A percentile compares a stretch with the other conserved stretches of the same genome.
Conservation (phyloP, 1,140 invertebrate genomes). For the Bombus terrestris region DNA sequence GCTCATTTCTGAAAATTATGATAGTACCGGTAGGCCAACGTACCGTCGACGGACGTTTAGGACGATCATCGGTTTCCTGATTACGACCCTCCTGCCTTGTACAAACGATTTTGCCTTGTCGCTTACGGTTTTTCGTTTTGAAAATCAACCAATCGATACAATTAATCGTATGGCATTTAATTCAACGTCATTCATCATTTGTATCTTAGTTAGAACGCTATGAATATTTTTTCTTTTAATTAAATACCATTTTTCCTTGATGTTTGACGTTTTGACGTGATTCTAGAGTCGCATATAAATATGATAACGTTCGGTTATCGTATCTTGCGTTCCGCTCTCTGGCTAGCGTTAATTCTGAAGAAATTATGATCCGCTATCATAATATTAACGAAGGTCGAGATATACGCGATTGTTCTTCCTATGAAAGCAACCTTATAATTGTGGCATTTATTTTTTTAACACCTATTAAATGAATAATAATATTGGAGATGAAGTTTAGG, state of each 20-base stretch:
- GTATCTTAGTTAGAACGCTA: not conserved
- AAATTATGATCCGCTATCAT: slow-evolving; percentile 12
- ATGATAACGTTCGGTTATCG: not conserved
- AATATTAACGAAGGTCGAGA: slow-evolving; percentile 40
- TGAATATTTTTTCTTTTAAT: not conserved
- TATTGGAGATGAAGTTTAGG: not conserved
- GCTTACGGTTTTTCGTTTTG: not conserved
- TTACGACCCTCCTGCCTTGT: slow-evolving; percentile 49
- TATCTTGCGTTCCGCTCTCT: not conserved
- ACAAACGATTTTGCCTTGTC: slow-evolving; percentile 35
- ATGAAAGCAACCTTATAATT: not conserved
- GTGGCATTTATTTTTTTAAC: not conserved
- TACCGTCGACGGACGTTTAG: slow-evolving; percentile 28
- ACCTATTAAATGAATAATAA: no score
- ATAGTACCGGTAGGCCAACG: slow-evolving; percentile 34
- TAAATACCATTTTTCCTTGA: not conserved
- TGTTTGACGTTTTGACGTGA: no score
- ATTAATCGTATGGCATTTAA: not conserved
- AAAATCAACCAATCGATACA: not conserved
- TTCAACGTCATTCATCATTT: not conserved
- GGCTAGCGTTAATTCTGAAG: not conserved
- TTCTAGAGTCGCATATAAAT: not conserved
- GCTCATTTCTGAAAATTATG: slow-evolving; percentile 65
- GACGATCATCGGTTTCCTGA: slow-evolving; percentile 63
- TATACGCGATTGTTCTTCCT: not conserved